These are phyloP conservation scores for Ptiloglossa arizonensis DNA, from an alignment of 1,140 invertebrate genomes.

Conservation along the genomic window DNA sequence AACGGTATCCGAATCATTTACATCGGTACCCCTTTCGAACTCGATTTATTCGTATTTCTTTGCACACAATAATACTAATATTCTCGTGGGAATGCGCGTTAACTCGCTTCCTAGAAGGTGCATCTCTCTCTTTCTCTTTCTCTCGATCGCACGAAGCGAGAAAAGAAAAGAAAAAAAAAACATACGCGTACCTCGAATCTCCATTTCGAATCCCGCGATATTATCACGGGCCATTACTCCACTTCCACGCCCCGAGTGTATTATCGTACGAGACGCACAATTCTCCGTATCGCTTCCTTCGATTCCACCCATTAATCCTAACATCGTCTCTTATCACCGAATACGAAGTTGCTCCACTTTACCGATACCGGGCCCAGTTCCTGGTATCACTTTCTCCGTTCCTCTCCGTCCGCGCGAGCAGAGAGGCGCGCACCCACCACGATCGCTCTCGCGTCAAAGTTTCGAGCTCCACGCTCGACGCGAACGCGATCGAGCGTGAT, in stretches of 20 bases:
- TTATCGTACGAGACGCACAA: neutral
- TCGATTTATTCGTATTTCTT: neutral
- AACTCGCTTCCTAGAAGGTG: neutral
- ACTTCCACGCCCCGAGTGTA: neutral
- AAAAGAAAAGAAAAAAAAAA: too few relatives aligned
- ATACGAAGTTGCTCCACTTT: neutral
- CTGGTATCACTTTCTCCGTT: neutral
- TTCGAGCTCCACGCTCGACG: neutral
- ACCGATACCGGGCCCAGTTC: neutral
- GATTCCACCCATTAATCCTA: constrained; percentile 18
- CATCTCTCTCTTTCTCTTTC: too few relatives aligned
- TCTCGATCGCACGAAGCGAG: neutral
- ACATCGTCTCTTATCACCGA: constrained; percentile 24
- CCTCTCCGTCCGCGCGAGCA: neutral
- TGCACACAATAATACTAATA: neutral
- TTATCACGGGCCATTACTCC: constrained; percentile 11
- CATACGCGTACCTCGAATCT: neutral
- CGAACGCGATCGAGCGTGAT: neutral
- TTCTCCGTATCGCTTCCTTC: neutral
- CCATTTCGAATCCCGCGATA: constrained; percentile 15
- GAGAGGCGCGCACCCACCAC: too few relatives aligned
- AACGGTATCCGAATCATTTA: constrained; percentile 27
- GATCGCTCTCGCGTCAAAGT: neutral
- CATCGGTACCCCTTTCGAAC: neutral
- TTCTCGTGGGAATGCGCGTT: neutral